phyloP scores from a whole-genome alignment of 2,797 vertebrate species.

The Schizopygopsis pylzovi region DNA sequence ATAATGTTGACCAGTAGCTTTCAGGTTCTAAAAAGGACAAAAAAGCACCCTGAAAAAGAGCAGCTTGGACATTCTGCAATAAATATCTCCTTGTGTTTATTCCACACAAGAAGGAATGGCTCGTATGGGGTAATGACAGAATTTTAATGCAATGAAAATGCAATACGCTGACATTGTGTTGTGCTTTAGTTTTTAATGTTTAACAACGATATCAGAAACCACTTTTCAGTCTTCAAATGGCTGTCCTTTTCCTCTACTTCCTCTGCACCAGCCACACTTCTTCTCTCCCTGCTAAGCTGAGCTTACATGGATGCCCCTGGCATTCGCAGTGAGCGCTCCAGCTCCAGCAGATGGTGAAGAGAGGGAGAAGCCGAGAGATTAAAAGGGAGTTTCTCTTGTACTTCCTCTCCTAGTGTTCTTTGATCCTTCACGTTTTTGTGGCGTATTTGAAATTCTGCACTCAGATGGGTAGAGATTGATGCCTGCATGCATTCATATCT shows the following conservation, averaged over 20 bases:
- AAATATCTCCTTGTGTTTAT: background rate
- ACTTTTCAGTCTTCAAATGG: conserved; percentile 21
- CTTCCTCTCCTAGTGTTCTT: conserved; percentile 67
- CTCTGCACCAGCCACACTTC: conserved; percentile 47
- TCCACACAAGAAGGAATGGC: background rate
- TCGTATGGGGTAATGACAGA: background rate
- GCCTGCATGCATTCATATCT: background rate
- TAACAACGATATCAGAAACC: background rate
- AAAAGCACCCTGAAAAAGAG: background rate
- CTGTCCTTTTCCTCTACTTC: conserved; percentile 28
- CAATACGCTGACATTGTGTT: background rate
- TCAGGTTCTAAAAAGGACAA: background rate
- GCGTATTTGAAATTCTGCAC: conserved; percentile 40
- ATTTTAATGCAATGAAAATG: background rate
- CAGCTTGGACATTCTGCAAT: background rate
- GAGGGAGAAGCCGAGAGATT: conserved; percentile 71
- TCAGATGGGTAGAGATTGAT: conserved; percentile 31
- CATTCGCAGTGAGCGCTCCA: conserved; percentile 68
- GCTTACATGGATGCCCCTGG: conserved; percentile 72
- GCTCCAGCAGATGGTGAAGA: conserved; percentile 75
- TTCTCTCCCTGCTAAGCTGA: conserved; percentile 71
- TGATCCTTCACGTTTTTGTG: conserved; percentile 66
- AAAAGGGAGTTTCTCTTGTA: conserved; percentile 69
- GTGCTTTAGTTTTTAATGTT: background rate
- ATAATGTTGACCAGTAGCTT: no score